Evolutionary conservation across 2,797 vertebrate species (phyloP), one percentile per base, ranked within the genome.

Genomic region (Selene dorsalis): DNA sequence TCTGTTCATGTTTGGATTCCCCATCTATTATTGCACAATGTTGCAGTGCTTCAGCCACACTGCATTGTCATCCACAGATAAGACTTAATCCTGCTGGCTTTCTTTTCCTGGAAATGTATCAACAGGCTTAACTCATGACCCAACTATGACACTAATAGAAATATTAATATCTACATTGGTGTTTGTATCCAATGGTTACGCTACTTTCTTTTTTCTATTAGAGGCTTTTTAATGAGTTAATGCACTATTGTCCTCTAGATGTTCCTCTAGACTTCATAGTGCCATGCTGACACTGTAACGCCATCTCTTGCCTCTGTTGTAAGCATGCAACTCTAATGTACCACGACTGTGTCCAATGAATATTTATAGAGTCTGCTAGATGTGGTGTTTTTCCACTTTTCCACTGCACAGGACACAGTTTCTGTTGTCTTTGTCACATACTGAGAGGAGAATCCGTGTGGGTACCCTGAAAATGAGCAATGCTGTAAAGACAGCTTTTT

Each of bases 261-360:
- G 7, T 35, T n/a, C n/a, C n/a, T n/a, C n/a, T n/a, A n/a, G n/a
- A n/a, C n/a, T n/a, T n/a, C n/a, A n/a, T n/a, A n/a, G n/a, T n/a
- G n/a, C n/a, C n/a, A n/a, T n/a, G n/a, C n/a, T n/a, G n/a, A n/a
- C 20, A 38, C 18, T 35, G 43, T 53, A 69, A 72, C 63, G 24
- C 41, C 64, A 53, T 26, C 9, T 39, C 47, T 28, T 35, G 39
- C 26, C 12, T 53, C 26, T 58, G 17, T 65, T 62, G n/a, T 65
- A 17, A 55, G 4, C 3, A 53, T 14, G 52, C 26, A 41, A 8
- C 13, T 39, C 22, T 53, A 38, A 55, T 59, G 26, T 30, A 56
- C 22, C 20, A 52, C 47, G 16, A 69, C 16, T 47, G 17, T 56
- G 32, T 60, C 39, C 8, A n/a, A 0, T 38, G 12, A 30, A 10